Conservation (phyloP, 2,113 vertebrate species). For the Caracal caracal region DNA sequence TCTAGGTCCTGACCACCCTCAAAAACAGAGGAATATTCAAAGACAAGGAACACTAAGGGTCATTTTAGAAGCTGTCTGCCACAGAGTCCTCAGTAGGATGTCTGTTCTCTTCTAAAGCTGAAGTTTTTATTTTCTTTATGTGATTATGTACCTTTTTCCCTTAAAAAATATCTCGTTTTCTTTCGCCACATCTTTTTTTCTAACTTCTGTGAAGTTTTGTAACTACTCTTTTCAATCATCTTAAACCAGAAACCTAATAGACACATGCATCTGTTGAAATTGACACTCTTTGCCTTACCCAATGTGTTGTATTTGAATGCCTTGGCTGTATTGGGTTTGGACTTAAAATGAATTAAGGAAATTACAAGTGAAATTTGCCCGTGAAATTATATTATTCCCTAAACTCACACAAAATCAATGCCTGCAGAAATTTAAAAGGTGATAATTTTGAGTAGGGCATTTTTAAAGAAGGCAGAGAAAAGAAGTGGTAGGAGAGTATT, state of each 20-base stretch:
- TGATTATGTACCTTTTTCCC: accelerated
- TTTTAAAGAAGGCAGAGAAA: slow-evolving; percentile 39
- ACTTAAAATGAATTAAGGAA: slow-evolving; percentile 54
- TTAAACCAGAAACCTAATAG: background rate
- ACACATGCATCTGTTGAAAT: background rate
- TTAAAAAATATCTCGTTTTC: background rate
- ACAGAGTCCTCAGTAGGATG: accelerated
- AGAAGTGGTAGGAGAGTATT: background rate
- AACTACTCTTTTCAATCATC: background rate
- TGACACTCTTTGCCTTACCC: background rate
- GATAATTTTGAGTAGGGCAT: background rate
- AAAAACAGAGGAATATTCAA: background rate
- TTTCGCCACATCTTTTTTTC: background rate
- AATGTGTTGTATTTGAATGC: background rate
- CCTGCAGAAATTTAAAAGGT: background rate
- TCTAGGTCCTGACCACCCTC: background rate
- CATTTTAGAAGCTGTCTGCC: background rate
- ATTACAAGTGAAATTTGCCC: slow-evolving; percentile 58
- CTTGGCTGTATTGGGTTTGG: background rate
- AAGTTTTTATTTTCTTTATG: background rate
- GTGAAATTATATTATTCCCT: slow-evolving; percentile 10
- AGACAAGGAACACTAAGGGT: background rate
- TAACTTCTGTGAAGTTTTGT: background rate
- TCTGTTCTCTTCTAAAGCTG: background rate
- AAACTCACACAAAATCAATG: background rate